Evolutionary conservation across 1,140 invertebrate genomes (phyloP).

Genomic region (Bradysia coprophila): DNA sequence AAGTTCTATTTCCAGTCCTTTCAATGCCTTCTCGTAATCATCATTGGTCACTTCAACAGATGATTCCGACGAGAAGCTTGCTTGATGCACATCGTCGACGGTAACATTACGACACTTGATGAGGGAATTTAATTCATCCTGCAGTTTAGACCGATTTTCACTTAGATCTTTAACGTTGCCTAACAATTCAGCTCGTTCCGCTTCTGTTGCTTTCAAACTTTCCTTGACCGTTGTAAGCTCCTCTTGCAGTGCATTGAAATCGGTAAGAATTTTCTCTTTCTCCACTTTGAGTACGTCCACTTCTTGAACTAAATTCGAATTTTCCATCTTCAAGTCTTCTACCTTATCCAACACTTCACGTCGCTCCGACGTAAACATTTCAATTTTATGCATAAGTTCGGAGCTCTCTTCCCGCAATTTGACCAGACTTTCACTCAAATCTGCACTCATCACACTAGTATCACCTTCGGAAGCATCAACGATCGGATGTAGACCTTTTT

Average conservation of each 20-base stretch:
- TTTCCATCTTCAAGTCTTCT: constrained; percentile 39
- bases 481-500: constrained; percentile 22
- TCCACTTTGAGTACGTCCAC: constrained; percentile 35
- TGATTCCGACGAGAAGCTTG: not conserved
- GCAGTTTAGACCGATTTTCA: constrained; percentile 6
- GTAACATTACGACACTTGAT: not conserved
- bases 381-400: constrained; percentile 43
- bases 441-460: constrained; percentile 20
- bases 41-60: not conserved
- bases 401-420: constrained; percentile 32
- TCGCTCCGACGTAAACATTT: constrained; percentile 39
- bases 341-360: constrained; percentile 49
- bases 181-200: constrained; percentile 8
- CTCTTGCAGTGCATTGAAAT: constrained; percentile 21
- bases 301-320: constrained; percentile 28
- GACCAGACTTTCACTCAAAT: constrained; percentile 29
- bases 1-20: constrained; percentile 13
- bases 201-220: constrained; percentile 13
- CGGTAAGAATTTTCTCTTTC: constrained; percentile 27
- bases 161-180: constrained; percentile 9
- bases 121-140: constrained; percentile 6
- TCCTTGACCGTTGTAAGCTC: constrained; percentile 22
- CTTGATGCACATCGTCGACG: too few species aligned
- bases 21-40: not conserved
- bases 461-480: constrained; percentile 17